Evolutionary conservation across 1,140 invertebrate species (phyloP).

Genomic region (Tribolium castaneum): DNA sequence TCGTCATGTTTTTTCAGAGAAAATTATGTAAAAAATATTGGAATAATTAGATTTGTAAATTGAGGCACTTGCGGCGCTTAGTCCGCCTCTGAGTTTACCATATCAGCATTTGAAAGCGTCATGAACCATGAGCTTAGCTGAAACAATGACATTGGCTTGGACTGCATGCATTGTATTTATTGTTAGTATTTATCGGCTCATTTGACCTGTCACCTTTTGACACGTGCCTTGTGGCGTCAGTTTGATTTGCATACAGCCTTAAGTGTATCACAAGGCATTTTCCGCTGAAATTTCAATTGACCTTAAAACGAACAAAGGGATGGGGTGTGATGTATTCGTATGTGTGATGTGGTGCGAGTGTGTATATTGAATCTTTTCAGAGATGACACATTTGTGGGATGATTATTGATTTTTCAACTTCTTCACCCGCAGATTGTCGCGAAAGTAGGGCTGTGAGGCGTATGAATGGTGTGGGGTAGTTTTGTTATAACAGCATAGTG

Average conservation of each 20-base stretch:
- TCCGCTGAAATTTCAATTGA: not conserved
- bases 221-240: constrained; percentile 49
- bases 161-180: constrained; percentile 39
- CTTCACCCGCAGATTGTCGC: constrained; percentile 37
- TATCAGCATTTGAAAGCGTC: constrained; percentile 30
- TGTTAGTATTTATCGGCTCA: constrained; percentile 47
- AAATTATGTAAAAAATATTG: too few species aligned
- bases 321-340: not conserved
- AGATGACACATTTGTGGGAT: constrained; percentile 43
- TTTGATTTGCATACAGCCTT: constrained; percentile 29
- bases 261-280: not conserved
- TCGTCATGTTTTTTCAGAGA: too few species aligned
- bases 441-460: constrained; percentile 41
- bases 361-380: constrained; percentile 31
- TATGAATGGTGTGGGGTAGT: constrained; percentile 46
- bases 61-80: too few species aligned
- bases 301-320: not conserved
- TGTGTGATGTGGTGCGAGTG: not conserved
- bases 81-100: not conserved
- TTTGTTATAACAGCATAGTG: constrained; percentile 61
- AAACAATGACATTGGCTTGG: constrained; percentile 29
- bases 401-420: constrained; percentile 43
- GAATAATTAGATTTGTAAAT: too few species aligned
- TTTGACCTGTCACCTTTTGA: constrained; percentile 53
- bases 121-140: constrained; percentile 22